Base-by-base conservation (phyloP, 2,797 vertebrate genomes). In the Sorex maritimensis region DNA sequence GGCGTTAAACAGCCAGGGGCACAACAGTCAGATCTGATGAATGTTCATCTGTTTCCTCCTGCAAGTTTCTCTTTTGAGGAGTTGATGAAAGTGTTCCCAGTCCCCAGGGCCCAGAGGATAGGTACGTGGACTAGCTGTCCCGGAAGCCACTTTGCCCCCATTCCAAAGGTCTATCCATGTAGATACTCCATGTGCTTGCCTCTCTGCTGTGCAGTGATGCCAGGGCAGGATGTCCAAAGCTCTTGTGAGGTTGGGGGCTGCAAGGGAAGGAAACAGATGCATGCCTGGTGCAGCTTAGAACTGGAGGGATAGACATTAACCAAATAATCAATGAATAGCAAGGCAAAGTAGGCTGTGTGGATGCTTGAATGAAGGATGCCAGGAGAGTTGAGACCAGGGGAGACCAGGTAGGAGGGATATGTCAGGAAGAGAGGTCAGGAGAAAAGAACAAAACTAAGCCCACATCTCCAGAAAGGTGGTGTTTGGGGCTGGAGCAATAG, bases 81-180 rank as follows among this genome's bases (percentile, higher is more conserved):
- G 41, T 30, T 84, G 81, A 84, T 55, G 30, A 94, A 89, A 94
- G 94, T 30, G 10, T 81, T 12, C 44, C 69, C 61, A 65, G 78
- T 23, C 44, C 24, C 90, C 58, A 30, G 46, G 34, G 21, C 91
- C 58, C 80, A 41, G 15, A 68, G n/a, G 19, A 41, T 41, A 38
- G 5, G 75, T 44, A 23, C 15, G 1, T 26, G 63, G 86, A 41
- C 84, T 78, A 65, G 24, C 75, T 30, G 67, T 92, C 34, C 19
- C 34, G n/a, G 44, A 65, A 91, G 75, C 68, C 26, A 26, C 74
- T 67, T 34, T 17, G 67, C 69, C 15, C 38, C 26, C 34, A 12
- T 74, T 71, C 81, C 91, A 75, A 71, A 52, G 44, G 79, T 5
- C 4, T 24, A 28, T 61, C 28, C 21, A 44, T 73, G 41, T 44